Conservation (phyloP, 2,888 invertebrate genomes). For the Corythucha ciliata region DNA sequence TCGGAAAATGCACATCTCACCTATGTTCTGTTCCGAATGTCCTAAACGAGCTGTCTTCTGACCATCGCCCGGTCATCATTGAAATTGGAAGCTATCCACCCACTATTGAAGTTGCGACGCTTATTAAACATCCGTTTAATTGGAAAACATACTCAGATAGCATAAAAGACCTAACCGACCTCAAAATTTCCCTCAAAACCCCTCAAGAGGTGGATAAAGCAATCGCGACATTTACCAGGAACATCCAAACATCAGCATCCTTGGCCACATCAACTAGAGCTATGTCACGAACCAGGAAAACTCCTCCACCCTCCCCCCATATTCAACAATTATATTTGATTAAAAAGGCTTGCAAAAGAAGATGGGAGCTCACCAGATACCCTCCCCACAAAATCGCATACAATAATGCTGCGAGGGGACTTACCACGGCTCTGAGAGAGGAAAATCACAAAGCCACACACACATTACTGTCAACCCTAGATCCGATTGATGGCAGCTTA, state of each 20-base stretch:
- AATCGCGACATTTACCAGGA: constrained; percentile 3
- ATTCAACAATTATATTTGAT: constrained; percentile 2
- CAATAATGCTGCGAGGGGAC: neutral
- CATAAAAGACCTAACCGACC: constrained; percentile 2
- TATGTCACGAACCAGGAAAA: neutral
- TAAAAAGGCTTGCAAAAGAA: constrained; percentile 1
- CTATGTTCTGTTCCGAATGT: neutral
- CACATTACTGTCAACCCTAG: neutral
- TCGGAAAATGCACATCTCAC: constrained; percentile 2
- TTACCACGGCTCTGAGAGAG: neutral
- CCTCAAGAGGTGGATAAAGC: constrained; percentile 15
- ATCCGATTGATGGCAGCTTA: neutral
- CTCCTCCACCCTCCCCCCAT: too few relatives aligned
- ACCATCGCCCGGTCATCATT: constrained; percentile 13
- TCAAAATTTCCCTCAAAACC: constrained; percentile 3
- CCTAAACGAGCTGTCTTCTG: constrained; percentile 8
- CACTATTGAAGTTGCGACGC: neutral
- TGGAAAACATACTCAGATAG: constrained; percentile 7
- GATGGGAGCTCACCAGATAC: constrained; percentile 6
- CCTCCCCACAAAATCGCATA: neutral
- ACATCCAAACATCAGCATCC: constrained; percentile 1
- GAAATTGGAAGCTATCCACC: constrained; percentile 8
- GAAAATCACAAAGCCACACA: neutral
- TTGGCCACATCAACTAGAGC: neutral
- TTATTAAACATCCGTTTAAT: constrained; percentile 12